These are phyloP conservation scores for Nomada lathburiana DNA, from an alignment of 2,888 invertebrate genomes.

Conservation along the genomic window DNA sequence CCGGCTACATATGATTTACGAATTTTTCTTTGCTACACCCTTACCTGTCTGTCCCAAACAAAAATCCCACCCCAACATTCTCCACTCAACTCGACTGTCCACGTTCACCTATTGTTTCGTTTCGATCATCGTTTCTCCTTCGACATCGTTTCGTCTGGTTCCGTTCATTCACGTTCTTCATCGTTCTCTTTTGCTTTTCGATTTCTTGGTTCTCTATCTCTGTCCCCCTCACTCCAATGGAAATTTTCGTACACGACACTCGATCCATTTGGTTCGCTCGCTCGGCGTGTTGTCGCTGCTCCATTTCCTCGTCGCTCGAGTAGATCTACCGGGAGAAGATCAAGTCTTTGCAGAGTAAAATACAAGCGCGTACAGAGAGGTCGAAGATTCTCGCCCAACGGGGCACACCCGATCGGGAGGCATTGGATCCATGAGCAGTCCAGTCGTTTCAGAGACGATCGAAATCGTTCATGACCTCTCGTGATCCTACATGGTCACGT, in stretches of 20 bases:
- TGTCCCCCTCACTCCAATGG: conserved; percentile 10
- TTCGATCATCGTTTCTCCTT: conserved; percentile 40
- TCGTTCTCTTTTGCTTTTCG: not conserved
- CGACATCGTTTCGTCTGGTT: conserved; percentile 32
- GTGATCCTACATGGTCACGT: conserved; percentile 1
- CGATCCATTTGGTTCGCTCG: conserved; percentile 64
- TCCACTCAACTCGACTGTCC: conserved; percentile 12
- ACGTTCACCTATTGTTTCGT: conserved; percentile 37
- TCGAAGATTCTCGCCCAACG: conserved; percentile 94
- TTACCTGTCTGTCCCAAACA: conserved; percentile 50
- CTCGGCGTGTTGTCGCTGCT: conserved; percentile 62
- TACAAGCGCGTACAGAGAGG: conserved; percentile 94
- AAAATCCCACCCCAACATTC: not conserved
- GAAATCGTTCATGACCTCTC: conserved; percentile 25
- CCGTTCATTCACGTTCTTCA: conserved; percentile 18
- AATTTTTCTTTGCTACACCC: conserved; percentile 81
- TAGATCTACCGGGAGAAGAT: conserved; percentile 95
- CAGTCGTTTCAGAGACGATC: conserved; percentile 29
- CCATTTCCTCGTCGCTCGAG: conserved; percentile 64
- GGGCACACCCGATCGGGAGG: conserved; percentile 93
- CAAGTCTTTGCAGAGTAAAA: conserved; percentile 94
- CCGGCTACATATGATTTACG: conserved; percentile 79
- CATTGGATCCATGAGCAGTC: conserved; percentile 88
- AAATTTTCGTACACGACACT: conserved; percentile 34
- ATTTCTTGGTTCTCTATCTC: conserved; percentile 59